Evolutionary conservation across 2,113 vertebrate genomes (phyloP), one percentile per base, ranked within the genome.

Genomic region (Verasper variegatus): DNA sequence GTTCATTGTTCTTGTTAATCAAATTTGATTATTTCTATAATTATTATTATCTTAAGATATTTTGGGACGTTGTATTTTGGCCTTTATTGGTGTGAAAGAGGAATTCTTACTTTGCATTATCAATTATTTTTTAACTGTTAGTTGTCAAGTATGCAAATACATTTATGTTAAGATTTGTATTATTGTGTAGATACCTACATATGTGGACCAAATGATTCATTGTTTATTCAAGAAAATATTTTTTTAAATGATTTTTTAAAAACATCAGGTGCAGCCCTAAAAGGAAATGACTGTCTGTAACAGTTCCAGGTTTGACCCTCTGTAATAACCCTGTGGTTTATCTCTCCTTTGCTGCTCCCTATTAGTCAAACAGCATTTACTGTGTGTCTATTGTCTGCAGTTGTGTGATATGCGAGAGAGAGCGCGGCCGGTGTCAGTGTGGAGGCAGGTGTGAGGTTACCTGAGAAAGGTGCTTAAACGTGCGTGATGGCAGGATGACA

Each of bases 361-460:
- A 61, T 62, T 60, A 21, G 59, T 54, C 65, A 15, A 60, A 63
- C 63, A 74, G 56, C 66, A 4, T 62, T 57, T 35, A 21, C 3
- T 51, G 47, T 51, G 47, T 17, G 6, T 59, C 61, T 54, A 62
- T 72, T 82, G 60, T 82, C 42, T 58, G 65, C 3, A 54, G 35
- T 51, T 57, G 67, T 66, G 63, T 71, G 72, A 81, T 18, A 65
- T 35, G 60, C 26, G 65, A 24, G 57, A 65, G 70, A 26, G 11
- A 54, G 51, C 20, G 9, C 1, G 51, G 18, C 51, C 51, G 8
- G 51, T n/a, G 51, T 54, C 51, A n/a, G 67, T 1, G 69, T 42
- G 52, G 71, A 72, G 74, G 55, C 80, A 81, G 82, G 86, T 89
- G 82, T 84, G 78, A 84, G 74, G 84, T 76, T 77, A 87, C 86